Evolutionary conservation across 2,888 invertebrate genomes (phyloP), one percentile per base, ranked within the genome.

Genomic region (Drosophila nigritarsus): DNA sequence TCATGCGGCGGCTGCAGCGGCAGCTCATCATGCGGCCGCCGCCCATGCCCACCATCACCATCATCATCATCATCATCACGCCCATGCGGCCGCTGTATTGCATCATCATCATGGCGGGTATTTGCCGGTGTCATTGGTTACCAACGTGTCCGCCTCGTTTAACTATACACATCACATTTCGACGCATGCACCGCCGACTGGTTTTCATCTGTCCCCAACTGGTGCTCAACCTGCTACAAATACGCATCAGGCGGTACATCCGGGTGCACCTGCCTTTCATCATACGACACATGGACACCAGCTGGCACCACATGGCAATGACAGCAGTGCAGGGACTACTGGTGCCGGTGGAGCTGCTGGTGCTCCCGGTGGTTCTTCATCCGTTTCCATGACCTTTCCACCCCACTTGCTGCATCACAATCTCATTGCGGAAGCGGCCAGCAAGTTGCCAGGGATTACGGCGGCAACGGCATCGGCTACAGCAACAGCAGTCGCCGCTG

Each of bases 81-180:
- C 90, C 55, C 91, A 91, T 38, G 87, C 80, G 8, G 88, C 79
- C 15, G 86, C 88, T 34, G 92, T 91, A 64, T 88, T 92, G 66
- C 91, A 92, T 73, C 90, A 91, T 67, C 92, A 91, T 71, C 90
- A 91, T 74, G 76, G 83, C 18, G 86, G 74, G 6, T 93, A 93
- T 67, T 78, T 93, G 76, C 93, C 93, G 20, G 92, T 93, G 7
- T 93, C 93, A n/a, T 75, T 93, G 81, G 93, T 93, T 40, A 92
- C 93, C 40, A 93, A 93, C 60, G 93, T 93, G n/a, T 93, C 93
- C 27, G 93, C 93, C 15, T 93, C 93, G n/a, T 93, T 93, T 64
- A 93, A 93, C 81, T 93, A 93, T 59, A 93, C 93, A 24, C 93
- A 93, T 30, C 93, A 93, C 72, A 92, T 93, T 40, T 92, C 92